Percentiles rank a stretch among this genome's conserved stretches.
phyloP scores from a whole-genome alignment of 1,140 invertebrate species.

The Ectropis grisescens region DNA sequence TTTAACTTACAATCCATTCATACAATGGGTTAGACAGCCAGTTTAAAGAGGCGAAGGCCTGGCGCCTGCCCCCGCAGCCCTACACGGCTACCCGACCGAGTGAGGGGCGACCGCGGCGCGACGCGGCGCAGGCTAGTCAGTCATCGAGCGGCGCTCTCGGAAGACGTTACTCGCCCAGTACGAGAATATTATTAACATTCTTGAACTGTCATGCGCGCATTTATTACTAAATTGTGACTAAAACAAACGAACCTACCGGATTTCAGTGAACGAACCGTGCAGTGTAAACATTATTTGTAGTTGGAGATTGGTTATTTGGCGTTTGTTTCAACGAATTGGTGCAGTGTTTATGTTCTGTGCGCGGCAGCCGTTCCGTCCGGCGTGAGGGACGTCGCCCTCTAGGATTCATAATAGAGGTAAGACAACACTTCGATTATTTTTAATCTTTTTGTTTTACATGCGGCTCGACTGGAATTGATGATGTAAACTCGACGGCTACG shows the following conservation, averaged over 20 bases:
- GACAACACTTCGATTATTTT: slow-evolving; percentile 32
- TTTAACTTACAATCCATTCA: too few species aligned
- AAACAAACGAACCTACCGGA: slow-evolving; percentile 49
- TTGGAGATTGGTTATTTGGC: slow-evolving; percentile 24
- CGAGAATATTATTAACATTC: slow-evolving; percentile 26
- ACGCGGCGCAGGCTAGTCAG: slow-evolving; percentile 21
- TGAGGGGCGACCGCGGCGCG: slow-evolving; percentile 17
- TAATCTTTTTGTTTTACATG: slow-evolving; percentile 18
- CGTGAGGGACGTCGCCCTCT: slow-evolving; percentile 62
- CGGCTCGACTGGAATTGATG: not conserved
- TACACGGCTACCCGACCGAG: not conserved
- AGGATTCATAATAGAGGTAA: slow-evolving; percentile 53
- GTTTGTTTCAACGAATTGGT: slow-evolving; percentile 45
- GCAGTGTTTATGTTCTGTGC: slow-evolving; percentile 64
- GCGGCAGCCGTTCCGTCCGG: slow-evolving; percentile 46
- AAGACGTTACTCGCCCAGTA: slow-evolving; percentile 19
- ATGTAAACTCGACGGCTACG: slow-evolving; percentile 9
- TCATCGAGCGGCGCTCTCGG: slow-evolving; percentile 56
- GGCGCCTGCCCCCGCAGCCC: too few species aligned
- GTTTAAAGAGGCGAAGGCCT: too few species aligned
- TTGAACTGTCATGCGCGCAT: slow-evolving; percentile 53
- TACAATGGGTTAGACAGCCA: too few species aligned
- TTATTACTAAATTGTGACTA: slow-evolving; percentile 45
- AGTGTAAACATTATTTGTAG: slow-evolving; percentile 28
- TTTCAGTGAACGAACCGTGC: slow-evolving; percentile 54